These are phyloP conservation scores for Lycodopsis pacificus DNA, from an alignment of 2,797 vertebrate species.

Conservation along the genomic window DNA sequence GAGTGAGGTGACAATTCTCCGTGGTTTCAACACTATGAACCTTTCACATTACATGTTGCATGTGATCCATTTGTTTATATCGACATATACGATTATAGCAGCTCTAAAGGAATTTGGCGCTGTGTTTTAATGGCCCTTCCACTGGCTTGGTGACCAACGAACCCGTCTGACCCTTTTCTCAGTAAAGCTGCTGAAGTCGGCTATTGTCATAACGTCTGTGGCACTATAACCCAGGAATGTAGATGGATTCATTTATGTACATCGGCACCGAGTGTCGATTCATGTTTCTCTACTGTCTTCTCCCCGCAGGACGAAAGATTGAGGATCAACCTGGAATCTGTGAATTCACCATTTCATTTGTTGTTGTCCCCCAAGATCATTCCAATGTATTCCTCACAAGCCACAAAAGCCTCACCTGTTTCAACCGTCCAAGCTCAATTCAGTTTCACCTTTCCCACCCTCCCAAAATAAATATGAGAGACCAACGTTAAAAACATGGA, in stretches of 20 bases:
- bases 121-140: background rate
- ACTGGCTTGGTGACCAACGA: background rate
- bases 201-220: background rate
- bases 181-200: background rate
- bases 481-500: slow-evolving; percentile 39
- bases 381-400: too few relatives aligned
- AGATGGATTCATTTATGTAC: slow-evolving; percentile 8
- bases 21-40: background rate
- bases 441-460: background rate
- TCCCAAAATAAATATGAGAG: slow-evolving; percentile 24
- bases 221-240: background rate
- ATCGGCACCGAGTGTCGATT: background rate
- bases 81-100: background rate
- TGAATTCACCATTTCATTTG: slow-evolving; percentile 20
- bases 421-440: slow-evolving; percentile 24
- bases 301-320: background rate
- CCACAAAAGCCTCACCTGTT: slow-evolving; percentile 19
- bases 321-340: slow-evolving; percentile 15
- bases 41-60: background rate
- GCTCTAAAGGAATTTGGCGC: background rate
- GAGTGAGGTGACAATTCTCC: background rate
- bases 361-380: slow-evolving; percentile 11
- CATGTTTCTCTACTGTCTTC: background rate
- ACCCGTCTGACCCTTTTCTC: background rate
- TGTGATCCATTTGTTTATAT: background rate